Evolutionary conservation across 2,113 vertebrate species (phyloP), one percentile per base, ranked within the genome.

Genomic region (Siniperca knerii): DNA sequence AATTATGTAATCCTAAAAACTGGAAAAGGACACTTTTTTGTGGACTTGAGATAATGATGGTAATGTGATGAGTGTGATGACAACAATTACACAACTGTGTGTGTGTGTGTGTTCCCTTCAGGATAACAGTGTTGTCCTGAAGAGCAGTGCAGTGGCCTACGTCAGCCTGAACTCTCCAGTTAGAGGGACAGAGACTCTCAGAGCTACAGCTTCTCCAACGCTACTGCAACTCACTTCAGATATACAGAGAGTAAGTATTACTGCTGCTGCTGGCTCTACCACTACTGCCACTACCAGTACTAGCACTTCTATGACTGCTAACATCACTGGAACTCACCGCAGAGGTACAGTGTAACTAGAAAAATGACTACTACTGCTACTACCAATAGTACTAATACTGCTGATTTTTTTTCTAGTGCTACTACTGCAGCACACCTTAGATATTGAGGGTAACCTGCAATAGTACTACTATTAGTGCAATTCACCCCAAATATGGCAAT

Each of bases 111-210:
- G 33, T 52, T 50, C 25, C 23, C 20, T 77, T 9, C 83, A 99
- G 98, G 97, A 97, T 85, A 96, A 97, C 94, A 94, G 84, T 67
- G 95, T 95, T 4, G 94, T 98, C 87, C 96, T 99, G 29, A 95
- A 97, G 80, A 97, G 92, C 85, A 97, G 97, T 42, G 96, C 86
- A 2, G 97, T 99, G 88, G 97, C 97, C 85, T 98, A 98, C 0
- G 2, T 99, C 62, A 97, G 97, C 75, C 96, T 99, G 13, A 96
- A 97, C 79, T 94, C 90, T 77, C 98, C 98, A 0, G 86, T 98
- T n/a, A 92, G 90, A 84, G 96, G 96, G 12, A 96, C 97, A 4
- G 96, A 95, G 69, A 96, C 93, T 54, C 94, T 98, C 1, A 82
- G 88, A 44, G 94, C 96, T 0, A 84, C 97, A 37, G 95, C 96